phyloP scores from a whole-genome alignment of 2,797 vertebrate genomes.

The Protosalanx chinensis region DNA sequence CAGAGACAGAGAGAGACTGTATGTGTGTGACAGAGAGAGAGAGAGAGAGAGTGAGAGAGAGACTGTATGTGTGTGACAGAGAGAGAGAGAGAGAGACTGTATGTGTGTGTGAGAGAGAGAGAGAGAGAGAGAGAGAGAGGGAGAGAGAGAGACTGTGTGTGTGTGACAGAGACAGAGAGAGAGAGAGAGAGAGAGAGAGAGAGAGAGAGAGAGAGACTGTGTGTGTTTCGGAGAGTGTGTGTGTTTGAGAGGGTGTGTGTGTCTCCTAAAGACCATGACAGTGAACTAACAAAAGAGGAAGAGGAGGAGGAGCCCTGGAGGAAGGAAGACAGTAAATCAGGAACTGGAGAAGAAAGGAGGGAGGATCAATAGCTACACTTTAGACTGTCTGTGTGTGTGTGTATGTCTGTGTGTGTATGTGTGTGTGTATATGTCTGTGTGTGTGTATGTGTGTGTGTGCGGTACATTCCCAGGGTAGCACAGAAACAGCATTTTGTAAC shows the following conservation, averaged over 20 bases:
- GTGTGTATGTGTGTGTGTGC: background rate
- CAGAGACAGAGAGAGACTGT: no score
- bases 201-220: background rate
- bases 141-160: background rate
- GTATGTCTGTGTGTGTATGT: slow-evolving; percentile 29
- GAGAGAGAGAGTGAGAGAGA: no score
- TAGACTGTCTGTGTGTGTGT: slow-evolving; percentile 58
- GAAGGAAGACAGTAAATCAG: slow-evolving; percentile 65
- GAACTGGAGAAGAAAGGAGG: slow-evolving; percentile 46
- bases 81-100: background rate
- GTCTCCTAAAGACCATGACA: slow-evolving; percentile 58
- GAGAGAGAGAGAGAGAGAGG: background rate
- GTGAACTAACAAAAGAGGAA: slow-evolving; percentile 66
- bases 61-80: background rate
- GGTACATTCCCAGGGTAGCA: slow-evolving; percentile 10
- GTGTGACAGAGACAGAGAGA: background rate
- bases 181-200: background rate
- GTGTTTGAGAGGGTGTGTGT: background rate
- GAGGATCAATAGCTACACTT: slow-evolving; percentile 59
- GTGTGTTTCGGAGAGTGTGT: background rate
- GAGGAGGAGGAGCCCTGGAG: slow-evolving; percentile 46
- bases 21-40: background rate
- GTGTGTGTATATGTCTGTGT: slow-evolving; percentile 22
- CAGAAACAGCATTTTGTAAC: slow-evolving; percentile 28
- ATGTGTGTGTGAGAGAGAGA: background rate